Conservation (phyloP, 2,113 vertebrate species). For the Actenoides lindsayi region DNA sequence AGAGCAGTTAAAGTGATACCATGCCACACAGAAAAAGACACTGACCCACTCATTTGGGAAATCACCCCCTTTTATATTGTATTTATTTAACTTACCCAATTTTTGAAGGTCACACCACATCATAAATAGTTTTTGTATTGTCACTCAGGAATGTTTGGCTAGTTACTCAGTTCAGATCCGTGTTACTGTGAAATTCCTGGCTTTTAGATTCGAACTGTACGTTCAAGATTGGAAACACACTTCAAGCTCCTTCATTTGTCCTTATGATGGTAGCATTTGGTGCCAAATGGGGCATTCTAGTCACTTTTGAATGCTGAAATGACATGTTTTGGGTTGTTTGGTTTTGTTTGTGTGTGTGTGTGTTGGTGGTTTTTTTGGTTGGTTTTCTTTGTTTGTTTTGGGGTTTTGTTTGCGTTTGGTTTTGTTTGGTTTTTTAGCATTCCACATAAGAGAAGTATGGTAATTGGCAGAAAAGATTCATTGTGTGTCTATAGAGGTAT, state of each 20-base stretch:
- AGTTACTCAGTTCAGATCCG: background rate
- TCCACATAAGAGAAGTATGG: background rate
- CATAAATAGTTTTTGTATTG: background rate
- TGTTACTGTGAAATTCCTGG: background rate
- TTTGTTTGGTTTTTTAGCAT: background rate
- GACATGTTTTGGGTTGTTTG: background rate
- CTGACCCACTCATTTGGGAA: background rate
- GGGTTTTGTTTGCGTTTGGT: too few species aligned
- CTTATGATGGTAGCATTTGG: constrained; percentile 54
- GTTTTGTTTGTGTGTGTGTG: background rate
- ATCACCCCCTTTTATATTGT: background rate
- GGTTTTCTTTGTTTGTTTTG: too few species aligned
- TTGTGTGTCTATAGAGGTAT: background rate
- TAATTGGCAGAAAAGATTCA: constrained; percentile 43
- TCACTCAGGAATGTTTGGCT: background rate
- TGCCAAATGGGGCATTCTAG: constrained; percentile 63
- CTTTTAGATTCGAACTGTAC: background rate
- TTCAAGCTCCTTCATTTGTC: constrained; percentile 30
- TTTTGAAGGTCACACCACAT: background rate
- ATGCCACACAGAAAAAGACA: background rate
- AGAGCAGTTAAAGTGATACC: background rate
- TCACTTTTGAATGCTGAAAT: constrained; percentile 47
- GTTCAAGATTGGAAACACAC: constrained; percentile 1
- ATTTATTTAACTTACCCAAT: background rate
- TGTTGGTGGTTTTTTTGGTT: too few species aligned